Evolutionary conservation across 2,888 invertebrate species (phyloP).

Genomic region (Heliconius cydno): DNA sequence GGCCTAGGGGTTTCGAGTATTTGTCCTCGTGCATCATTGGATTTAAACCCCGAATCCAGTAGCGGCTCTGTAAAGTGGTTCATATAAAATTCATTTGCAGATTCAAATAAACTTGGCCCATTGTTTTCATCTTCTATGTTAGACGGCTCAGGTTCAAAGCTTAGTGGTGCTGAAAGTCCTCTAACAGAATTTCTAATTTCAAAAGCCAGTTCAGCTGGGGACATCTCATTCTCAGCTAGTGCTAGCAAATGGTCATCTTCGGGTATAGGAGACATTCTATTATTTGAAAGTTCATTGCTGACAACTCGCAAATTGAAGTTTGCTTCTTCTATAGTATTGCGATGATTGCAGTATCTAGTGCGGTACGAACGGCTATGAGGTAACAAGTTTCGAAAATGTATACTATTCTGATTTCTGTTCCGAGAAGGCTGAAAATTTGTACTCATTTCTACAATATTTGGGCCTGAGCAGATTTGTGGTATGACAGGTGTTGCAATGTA

Average conservation of each 20-base stretch:
- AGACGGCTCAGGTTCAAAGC: background rate
- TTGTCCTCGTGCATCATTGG: background rate
- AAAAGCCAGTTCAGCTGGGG: background rate
- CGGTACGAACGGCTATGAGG: constrained; percentile 39
- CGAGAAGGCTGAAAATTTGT: constrained; percentile 25
- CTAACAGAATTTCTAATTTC: constrained; percentile 1
- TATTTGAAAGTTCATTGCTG: background rate
- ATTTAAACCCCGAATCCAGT: background rate
- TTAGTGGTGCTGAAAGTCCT: constrained; percentile 3
- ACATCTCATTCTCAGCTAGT: background rate
- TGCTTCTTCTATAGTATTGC: constrained; percentile 15
- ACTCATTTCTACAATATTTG: constrained; percentile 28
- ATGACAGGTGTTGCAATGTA: constrained; percentile 24
- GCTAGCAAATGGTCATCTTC: constrained; percentile 12
- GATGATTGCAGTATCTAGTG: constrained; percentile 8
- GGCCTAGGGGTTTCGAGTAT: background rate
- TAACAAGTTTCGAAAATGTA: constrained; percentile 18
- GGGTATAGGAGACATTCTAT: constrained; percentile 15
- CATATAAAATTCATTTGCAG: constrained; percentile 3
- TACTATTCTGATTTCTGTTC: constrained; percentile 25
- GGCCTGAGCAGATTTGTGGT: constrained; percentile 24
- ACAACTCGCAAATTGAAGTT: constrained; percentile 6
- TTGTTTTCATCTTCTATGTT: background rate
- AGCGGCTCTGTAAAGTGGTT: background rate
- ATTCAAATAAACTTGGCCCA: background rate